Evolutionary conservation across 2,113 vertebrate genomes (phyloP).

Genomic region (Dasyornis broadbenti): DNA sequence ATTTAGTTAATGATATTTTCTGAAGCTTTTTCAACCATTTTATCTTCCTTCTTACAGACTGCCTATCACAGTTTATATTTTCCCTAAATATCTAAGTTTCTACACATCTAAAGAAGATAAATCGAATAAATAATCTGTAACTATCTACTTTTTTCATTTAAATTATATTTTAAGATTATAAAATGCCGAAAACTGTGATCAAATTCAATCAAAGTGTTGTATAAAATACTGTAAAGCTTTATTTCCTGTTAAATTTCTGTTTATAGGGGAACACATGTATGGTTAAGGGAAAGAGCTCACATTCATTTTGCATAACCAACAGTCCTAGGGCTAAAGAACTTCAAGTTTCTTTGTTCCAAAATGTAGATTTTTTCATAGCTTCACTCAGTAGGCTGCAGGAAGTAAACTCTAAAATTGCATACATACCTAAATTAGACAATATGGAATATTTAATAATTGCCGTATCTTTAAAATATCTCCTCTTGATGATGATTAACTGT

Average conservation of each 20-base stretch:
- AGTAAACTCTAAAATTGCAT: neutral
- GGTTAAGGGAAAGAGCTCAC: neutral
- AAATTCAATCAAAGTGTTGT: neutral
- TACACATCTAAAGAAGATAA: neutral
- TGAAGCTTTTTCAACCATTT: neutral
- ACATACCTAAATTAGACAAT: neutral
- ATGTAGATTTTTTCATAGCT: neutral
- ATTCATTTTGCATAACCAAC: neutral
- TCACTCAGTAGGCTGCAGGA: neutral
- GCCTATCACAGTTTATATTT: neutral
- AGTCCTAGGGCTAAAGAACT: neutral
- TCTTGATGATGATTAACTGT: neutral
- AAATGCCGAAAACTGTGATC: neutral
- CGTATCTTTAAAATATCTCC: neutral
- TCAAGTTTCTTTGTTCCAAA: neutral
- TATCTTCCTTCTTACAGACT: neutral
- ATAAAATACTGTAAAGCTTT: neutral
- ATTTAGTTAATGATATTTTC: neutral
- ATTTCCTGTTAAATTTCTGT: neutral
- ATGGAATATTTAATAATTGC: neutral
- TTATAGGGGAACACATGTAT: fast-evolving
- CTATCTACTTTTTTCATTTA: neutral
- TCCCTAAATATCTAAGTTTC: neutral
- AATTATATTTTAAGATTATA: neutral
- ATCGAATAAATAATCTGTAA: neutral